Evolutionary conservation across 2,113 vertebrate species (phyloP).

Genomic region (Rissa tridactyla): DNA sequence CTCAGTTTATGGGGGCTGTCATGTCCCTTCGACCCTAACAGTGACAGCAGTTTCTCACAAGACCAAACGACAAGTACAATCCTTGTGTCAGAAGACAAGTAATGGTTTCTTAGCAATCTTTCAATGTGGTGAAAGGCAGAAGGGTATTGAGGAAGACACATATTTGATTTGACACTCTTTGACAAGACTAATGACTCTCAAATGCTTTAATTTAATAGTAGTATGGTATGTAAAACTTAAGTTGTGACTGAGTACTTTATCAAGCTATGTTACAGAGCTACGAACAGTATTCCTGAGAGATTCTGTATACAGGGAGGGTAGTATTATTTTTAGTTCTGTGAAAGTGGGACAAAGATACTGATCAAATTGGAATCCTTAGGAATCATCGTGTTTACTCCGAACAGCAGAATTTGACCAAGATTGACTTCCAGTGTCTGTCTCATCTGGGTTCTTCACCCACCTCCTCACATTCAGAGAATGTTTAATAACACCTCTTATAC

Average conservation of each 20-base stretch:
- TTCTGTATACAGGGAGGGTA: neutral
- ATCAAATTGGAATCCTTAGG: neutral
- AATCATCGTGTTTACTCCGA: neutral
- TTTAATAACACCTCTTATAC: neutral
- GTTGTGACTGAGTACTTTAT: neutral
- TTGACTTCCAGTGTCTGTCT: neutral
- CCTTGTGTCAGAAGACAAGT: neutral
- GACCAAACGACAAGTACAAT: neutral
- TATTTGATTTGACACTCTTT: neutral
- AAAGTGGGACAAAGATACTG: neutral
- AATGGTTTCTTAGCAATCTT: neutral
- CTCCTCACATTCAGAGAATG: neutral
- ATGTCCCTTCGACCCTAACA: fast-evolving
- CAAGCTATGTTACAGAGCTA: neutral
- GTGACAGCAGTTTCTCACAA: neutral
- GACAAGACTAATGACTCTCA: neutral
- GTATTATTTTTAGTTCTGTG: neutral
- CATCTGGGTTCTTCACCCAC: neutral
- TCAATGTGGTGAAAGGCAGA: neutral
- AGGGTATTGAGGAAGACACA: neutral
- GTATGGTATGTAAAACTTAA: neutral
- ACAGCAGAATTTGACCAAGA: neutral
- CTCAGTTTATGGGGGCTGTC: neutral
- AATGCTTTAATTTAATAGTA: neutral
- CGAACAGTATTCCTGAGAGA: neutral